Evolutionary conservation across 2,888 invertebrate genomes (phyloP).

Genomic region (Diarsia dahlii): DNA sequence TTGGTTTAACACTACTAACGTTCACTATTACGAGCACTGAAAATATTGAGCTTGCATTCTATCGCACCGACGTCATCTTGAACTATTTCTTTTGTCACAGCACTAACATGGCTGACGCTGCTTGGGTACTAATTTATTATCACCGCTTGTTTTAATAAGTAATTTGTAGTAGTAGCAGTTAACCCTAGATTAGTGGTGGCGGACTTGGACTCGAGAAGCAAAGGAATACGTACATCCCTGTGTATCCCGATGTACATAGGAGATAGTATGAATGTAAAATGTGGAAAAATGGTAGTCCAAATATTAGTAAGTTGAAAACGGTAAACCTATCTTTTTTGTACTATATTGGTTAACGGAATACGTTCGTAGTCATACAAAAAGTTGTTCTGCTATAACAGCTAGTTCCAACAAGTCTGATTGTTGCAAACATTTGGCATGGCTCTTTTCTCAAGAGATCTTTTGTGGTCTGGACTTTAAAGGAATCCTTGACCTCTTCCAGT

Average conservation of each 20-base stretch:
- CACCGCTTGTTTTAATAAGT: constrained; percentile 43
- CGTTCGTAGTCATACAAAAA: constrained; percentile 26
- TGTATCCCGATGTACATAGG: constrained; percentile 1
- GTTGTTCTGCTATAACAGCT: constrained; percentile 8
- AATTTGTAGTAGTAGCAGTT: constrained; percentile 42
- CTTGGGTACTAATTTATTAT: constrained; percentile 56
- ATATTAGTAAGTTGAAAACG: constrained; percentile 26
- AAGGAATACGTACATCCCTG: neutral
- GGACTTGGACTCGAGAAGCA: neutral
- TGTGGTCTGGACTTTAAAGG: neutral
- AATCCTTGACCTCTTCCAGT: constrained; percentile 12
- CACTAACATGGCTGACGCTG: constrained; percentile 67
- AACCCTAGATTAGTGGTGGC: constrained; percentile 2
- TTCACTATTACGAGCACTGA: constrained; percentile 72
- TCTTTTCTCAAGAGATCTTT: constrained; percentile 17
- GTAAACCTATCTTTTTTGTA: constrained; percentile 24
- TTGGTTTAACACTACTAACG: constrained; percentile 80
- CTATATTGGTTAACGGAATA: constrained; percentile 20
- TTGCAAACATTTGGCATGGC: constrained; percentile 7
- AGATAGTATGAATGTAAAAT: neutral
- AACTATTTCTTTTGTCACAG: constrained; percentile 55
- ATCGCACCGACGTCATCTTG: constrained; percentile 60
- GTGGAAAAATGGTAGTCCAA: constrained; percentile 26
- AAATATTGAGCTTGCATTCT: constrained; percentile 72
- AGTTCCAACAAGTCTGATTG: constrained; percentile 8